A percentile compares a stretch with the other conserved stretches of the same genome.
Evolutionary conservation across 2,888 invertebrate genomes (phyloP).

Genomic region (Drosophila monieri): DNA sequence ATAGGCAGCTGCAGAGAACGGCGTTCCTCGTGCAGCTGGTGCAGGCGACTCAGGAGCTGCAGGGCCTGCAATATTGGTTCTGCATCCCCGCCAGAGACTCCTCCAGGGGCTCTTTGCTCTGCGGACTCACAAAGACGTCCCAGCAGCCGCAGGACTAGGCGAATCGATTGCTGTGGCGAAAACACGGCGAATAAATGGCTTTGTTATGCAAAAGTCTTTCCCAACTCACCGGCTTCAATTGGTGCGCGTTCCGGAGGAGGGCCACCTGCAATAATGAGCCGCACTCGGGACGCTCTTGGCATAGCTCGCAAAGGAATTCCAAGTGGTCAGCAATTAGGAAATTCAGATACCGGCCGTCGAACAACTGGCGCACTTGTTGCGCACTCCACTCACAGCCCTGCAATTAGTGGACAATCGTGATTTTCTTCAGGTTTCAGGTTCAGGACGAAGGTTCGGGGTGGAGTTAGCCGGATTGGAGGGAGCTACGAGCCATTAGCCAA

Average conservation of each 20-base stretch:
- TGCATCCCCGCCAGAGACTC: constrained; percentile 22
- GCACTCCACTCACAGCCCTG: constrained; percentile 74
- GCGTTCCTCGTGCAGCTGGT: constrained; percentile 60
- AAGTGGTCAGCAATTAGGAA: constrained; percentile 83
- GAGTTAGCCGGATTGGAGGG: not conserved
- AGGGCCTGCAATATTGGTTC: constrained; percentile 54
- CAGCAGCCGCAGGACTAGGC: constrained; percentile 62
- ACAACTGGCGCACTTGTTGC: constrained; percentile 82
- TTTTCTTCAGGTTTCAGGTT: constrained; percentile 18
- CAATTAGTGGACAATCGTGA: constrained; percentile 64
- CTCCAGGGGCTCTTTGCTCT: constrained; percentile 25
- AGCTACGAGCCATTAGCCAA: constrained; percentile 48
- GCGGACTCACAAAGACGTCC: constrained; percentile 51
- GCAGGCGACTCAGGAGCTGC: constrained; percentile 71
- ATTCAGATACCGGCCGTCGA: constrained; percentile 76
- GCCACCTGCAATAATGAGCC: constrained; percentile 80
- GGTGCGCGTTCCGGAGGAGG: constrained; percentile 74
- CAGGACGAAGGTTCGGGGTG: not conserved
- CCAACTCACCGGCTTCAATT: constrained; percentile 78
- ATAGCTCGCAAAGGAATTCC: constrained; percentile 81
- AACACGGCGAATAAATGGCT: constrained; percentile 20
- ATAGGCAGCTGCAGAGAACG: constrained; percentile 72
- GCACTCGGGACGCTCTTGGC: constrained; percentile 79
- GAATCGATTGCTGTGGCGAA: constrained; percentile 66
- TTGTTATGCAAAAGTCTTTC: constrained; percentile 54